A percentile compares a stretch with the other conserved stretches of the same genome.
Conservation (phyloP, 2,888 invertebrate species). For the Busseola fusca region DNA sequence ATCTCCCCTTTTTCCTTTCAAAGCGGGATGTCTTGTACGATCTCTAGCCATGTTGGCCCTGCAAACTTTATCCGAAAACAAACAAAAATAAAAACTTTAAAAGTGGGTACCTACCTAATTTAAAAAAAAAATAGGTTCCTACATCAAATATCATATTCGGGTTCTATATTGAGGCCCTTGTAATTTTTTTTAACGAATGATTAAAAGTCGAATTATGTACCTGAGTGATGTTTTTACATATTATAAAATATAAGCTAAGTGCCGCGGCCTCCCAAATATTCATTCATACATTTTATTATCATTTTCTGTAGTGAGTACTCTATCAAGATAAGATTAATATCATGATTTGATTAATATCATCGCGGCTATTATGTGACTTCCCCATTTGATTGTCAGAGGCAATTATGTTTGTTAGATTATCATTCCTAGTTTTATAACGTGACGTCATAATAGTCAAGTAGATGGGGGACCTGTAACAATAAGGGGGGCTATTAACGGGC, state of each 20-base stretch:
- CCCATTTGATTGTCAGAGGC: not conserved
- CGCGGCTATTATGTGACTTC: not conserved
- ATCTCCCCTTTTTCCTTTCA: too few relatives aligned
- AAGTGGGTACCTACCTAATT: too few relatives aligned
- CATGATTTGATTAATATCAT: conserved; percentile 14
- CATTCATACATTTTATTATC: not conserved
- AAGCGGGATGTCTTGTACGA: too few relatives aligned
- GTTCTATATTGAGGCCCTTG: not conserved
- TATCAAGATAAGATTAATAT: conserved; percentile 29
- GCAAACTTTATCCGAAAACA: too few relatives aligned
- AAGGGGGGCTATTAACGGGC: conserved; percentile 30
- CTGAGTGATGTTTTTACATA: not conserved
- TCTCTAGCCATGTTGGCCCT: too few relatives aligned
- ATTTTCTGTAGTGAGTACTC: not conserved
- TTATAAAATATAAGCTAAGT: not conserved
- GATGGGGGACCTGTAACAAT: conserved; percentile 24
- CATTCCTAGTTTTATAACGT: conserved; percentile 1
- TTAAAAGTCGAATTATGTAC: not conserved
- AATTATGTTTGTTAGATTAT: conserved; percentile 22
- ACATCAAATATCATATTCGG: not conserved
- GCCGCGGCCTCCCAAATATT: not conserved
- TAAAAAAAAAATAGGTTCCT: too few relatives aligned
- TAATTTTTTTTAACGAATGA: not conserved
- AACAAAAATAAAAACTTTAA: too few relatives aligned
- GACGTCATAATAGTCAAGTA: conserved; percentile 28